These are phyloP conservation scores for Scaptomyza hsui DNA, from an alignment of 1,140 invertebrate genomes.

Conservation along the genomic window DNA sequence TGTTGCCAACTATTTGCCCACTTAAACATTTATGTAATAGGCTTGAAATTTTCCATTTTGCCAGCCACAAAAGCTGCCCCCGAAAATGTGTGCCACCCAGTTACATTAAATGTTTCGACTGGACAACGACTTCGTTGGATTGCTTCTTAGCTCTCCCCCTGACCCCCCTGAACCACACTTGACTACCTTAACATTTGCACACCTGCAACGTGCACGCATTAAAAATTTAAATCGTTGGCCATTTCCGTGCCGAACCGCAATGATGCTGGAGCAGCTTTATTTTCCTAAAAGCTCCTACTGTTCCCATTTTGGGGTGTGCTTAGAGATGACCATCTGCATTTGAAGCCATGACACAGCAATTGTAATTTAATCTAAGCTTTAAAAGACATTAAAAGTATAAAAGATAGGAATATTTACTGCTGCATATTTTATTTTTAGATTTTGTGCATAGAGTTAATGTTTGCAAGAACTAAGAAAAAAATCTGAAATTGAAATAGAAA, in stretches of 20 bases:
- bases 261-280: conserved; percentile 63
- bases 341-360: not conserved
- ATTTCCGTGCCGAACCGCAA: conserved; percentile 56
- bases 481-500: too few species aligned
- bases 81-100: conserved; percentile 47
- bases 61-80: conserved; percentile 63
- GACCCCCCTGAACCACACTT: conserved; percentile 12
- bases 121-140: not conserved
- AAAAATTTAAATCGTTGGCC: conserved; percentile 66
- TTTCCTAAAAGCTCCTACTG: not conserved
- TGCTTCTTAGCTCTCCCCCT: not conserved
- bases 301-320: conserved; percentile 22
- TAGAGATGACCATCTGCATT: conserved; percentile 43
- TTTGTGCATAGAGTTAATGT: too few species aligned
- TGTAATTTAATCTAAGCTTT: not conserved
- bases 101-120: not conserved
- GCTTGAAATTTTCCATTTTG: conserved; percentile 74
- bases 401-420: not conserved
- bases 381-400: not conserved
- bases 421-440: too few species aligned
- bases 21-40: conserved; percentile 81
- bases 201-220: conserved; percentile 49
- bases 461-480: too few species aligned
- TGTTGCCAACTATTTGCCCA: conserved; percentile 63
- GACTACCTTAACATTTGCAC: conserved; percentile 10